Conservation (phyloP, 2,888 invertebrate species). For the Frankliniella fusca region DNA sequence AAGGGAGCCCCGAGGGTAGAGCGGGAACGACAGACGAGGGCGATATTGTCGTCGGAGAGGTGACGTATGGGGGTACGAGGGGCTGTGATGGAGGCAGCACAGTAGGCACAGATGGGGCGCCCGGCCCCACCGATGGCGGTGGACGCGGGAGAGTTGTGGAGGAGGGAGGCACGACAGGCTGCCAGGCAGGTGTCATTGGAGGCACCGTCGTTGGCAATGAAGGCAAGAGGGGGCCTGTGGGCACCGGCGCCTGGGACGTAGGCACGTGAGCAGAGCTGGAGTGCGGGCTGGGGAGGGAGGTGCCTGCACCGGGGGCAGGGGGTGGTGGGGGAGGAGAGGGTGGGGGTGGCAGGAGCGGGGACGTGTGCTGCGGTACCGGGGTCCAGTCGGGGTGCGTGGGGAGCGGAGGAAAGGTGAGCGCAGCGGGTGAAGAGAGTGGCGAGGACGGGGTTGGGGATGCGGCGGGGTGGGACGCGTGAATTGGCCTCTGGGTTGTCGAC, state of each 20-base stretch:
- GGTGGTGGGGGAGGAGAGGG: background rate
- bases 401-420: background rate
- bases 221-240: too few relatives aligned
- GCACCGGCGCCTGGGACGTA: too few relatives aligned
- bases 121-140: background rate
- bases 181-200: background rate
- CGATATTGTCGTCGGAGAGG: background rate
- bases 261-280: too few relatives aligned
- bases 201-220: background rate
- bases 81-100: background rate
- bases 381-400: background rate
- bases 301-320: background rate
- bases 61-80: background rate
- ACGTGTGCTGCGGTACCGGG: background rate
- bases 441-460: background rate
- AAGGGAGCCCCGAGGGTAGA: background rate
- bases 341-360: background rate
- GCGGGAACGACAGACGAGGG: background rate
- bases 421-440: background rate
- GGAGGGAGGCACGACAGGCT: background rate
- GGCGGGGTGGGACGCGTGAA: background rate
- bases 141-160: background rate
- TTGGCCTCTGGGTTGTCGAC: background rate
- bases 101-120: background rate
- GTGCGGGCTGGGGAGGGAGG: too few relatives aligned